These are phyloP conservation scores for Chirona hameri DNA, from an alignment of 2,888 invertebrate species.

Conservation along the genomic window DNA sequence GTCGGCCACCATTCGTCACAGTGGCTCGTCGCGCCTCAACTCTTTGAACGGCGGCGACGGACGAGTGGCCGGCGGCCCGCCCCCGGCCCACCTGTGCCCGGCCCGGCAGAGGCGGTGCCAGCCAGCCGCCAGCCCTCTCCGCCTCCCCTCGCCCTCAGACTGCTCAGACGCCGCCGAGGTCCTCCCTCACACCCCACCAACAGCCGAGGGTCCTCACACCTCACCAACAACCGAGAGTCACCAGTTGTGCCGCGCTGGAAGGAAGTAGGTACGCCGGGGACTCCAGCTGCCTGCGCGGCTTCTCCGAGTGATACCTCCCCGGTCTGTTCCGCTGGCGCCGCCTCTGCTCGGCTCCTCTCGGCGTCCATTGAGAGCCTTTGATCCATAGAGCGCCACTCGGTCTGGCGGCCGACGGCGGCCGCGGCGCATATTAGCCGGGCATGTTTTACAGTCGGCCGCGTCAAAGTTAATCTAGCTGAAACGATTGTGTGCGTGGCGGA, in stretches of 20 bases:
- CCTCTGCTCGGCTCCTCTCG: background rate
- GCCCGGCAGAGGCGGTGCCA: background rate
- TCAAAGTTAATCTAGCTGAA: slow-evolving; percentile 28
- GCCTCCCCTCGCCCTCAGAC: no score
- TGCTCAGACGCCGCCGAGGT: no score
- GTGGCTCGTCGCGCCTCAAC: background rate
- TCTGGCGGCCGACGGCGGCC: background rate
- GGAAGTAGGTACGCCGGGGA: background rate
- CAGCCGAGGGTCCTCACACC: background rate
- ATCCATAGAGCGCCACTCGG: slow-evolving; percentile 26
- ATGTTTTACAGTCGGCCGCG: slow-evolving; percentile 23
- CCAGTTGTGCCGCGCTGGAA: background rate
- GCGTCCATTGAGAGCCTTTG: background rate
- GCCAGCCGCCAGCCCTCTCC: background rate
- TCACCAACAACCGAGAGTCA: background rate
- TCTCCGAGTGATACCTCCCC: background rate
- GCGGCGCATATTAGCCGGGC: slow-evolving; percentile 12
- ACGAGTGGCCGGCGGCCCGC: background rate
- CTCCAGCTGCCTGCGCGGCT: background rate
- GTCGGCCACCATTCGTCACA: slow-evolving; percentile 3
- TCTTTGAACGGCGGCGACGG: slow-evolving; percentile 4
- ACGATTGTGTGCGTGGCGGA: slow-evolving; percentile 6
- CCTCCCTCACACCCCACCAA: background rate
- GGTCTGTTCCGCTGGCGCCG: background rate
- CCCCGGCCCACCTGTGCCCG: background rate